These are phyloP conservation scores for Micrastur ruficollis DNA, from an alignment of 2,797 vertebrate genomes.

Conservation along the genomic window DNA sequence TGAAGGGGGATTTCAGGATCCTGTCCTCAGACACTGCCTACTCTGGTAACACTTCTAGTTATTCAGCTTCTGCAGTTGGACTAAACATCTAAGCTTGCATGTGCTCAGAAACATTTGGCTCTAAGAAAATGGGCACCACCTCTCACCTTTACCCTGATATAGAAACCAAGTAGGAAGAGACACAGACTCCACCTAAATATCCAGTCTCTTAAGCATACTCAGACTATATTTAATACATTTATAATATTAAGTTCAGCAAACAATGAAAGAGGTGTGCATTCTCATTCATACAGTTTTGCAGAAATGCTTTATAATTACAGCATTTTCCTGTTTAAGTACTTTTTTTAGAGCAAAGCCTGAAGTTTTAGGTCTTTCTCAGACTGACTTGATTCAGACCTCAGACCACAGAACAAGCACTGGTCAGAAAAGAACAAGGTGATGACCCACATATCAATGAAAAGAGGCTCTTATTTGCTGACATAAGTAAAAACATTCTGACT, in stretches of 20 bases:
- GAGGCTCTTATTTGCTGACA: not conserved
- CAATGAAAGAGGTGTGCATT: not conserved
- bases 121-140: not conserved
- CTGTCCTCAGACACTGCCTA: constrained; percentile 29
- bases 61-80: not conserved
- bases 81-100: not conserved
- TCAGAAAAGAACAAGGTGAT: not conserved
- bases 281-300: not conserved
- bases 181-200: not conserved
- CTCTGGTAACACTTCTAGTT: constrained; percentile 4
- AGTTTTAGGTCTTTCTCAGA: not conserved
- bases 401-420: not conserved
- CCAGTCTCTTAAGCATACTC: not conserved
- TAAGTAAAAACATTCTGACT: not conserved
- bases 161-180: constrained; percentile 34
- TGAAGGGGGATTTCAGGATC: constrained; percentile 16
- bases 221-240: not conserved
- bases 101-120: not conserved
- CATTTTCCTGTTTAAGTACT: not conserved
- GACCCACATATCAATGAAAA: not conserved
- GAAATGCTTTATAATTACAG: not conserved
- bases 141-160: constrained; percentile 31
- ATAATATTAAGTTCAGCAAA: not conserved
- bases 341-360: not conserved
- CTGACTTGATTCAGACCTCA: not conserved